Evolutionary conservation across 2,888 invertebrate genomes (phyloP), one percentile per base, ranked within the genome.

Genomic region (Ormyrus pomaceus): DNA sequence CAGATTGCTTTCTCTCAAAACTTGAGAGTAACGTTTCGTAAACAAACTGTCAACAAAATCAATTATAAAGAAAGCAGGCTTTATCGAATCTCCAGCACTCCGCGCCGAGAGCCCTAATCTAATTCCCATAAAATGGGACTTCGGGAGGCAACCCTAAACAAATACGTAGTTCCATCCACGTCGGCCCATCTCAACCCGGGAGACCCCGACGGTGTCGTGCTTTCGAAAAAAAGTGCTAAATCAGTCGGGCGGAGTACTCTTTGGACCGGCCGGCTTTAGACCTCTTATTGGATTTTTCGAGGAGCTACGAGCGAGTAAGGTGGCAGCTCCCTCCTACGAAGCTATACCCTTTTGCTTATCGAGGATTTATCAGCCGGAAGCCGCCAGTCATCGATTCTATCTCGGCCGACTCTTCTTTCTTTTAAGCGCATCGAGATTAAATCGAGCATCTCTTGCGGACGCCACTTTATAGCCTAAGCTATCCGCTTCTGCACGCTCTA

Each of bases 361-460:
- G 70, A 51, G 70, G 65, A 77, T 79, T 82, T 79, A 82, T 79
- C 77, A 74, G 53, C 55, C 79, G 73, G 71, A 79, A 82, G 58
- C 69, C 76, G 82, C 81, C 82, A 83, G 83, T 79, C 79, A 77
- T 82, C 77, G 82, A 77, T 81, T 83, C 79, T 68, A 81, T 83
- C 77, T 82, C 34, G 34, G 34, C 34, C 34, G 6, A 50, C 45
- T 58, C 61, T 59, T 75, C 58, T 66, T 71, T 71, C 71, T 68
- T 68, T 71, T 78, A 70, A 76, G 59, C 74, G 70, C 71, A 68
- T 56, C 69, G 61, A 83, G 85, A 84, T 86, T 87, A 85, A 87
- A 88, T 87, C 84, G 86, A 87, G 85, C 84, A 82, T 87, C 87
- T 84, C 85, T 81, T 83, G 86, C 77, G 84, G 85, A 81, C 80